phyloP scores from a whole-genome alignment of 2,888 invertebrate species.

The Pristionchus entomophagus region DNA sequence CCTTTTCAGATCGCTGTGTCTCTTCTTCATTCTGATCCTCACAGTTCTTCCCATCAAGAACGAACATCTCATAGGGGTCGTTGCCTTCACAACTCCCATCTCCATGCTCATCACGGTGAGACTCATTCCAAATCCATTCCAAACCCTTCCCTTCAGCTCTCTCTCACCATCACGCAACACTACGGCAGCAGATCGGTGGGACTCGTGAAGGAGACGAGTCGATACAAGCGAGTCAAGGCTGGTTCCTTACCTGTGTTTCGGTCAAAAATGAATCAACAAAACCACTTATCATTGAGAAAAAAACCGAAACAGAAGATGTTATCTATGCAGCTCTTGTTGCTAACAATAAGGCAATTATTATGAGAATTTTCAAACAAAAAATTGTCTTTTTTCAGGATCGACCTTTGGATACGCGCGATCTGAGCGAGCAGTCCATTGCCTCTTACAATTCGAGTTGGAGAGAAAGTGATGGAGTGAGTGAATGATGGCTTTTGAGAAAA shows the following conservation, averaged over 20 bases:
- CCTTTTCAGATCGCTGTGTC: conserved; percentile 35
- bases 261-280: too few species aligned
- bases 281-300: too few species aligned
- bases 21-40: conserved; percentile 48
- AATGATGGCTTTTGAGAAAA: background rate
- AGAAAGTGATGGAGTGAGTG: conserved; percentile 37
- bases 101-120: conserved; percentile 39
- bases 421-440: conserved; percentile 26
- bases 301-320: too few species aligned
- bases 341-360: too few species aligned
- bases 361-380: too few species aligned
- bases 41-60: conserved; percentile 43
- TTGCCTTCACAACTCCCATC: conserved; percentile 12
- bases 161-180: conserved; percentile 40
- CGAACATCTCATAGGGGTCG: conserved; percentile 25
- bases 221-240: conserved; percentile 45
- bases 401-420: background rate
- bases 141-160: background rate
- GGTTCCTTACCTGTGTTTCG: too few species aligned
- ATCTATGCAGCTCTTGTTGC: too few species aligned
- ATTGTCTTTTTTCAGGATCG: background rate
- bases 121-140: background rate
- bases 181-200: conserved; percentile 23
- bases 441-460: conserved; percentile 21
- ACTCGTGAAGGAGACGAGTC: conserved; percentile 26